phyloP scores from a whole-genome alignment of 2,888 invertebrate genomes.

The Yponomeuta evonymella region DNA sequence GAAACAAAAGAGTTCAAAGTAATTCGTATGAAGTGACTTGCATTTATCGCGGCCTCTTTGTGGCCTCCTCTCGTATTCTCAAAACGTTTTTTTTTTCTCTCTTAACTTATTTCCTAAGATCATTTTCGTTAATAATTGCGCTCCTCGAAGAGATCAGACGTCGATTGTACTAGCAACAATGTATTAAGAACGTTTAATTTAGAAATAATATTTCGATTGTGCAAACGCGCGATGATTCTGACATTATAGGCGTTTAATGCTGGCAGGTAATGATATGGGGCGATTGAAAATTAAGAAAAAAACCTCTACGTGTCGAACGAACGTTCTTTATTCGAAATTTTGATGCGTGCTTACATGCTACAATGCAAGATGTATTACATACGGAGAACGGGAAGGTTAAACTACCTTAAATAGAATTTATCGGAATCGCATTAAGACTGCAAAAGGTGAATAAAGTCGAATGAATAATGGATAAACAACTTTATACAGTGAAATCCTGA shows the following conservation, averaged over 20 bases:
- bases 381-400: constrained; percentile 6
- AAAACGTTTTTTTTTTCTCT: constrained; percentile 56
- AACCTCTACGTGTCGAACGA: constrained; percentile 1
- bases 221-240: constrained; percentile 25
- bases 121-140: constrained; percentile 65
- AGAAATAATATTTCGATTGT: constrained; percentile 35
- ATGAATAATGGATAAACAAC: constrained; percentile 68
- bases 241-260: constrained; percentile 20
- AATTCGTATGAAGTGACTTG: constrained; percentile 75
- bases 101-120: constrained; percentile 40
- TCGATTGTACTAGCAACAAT: constrained; percentile 38
- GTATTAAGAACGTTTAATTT: constrained; percentile 35
- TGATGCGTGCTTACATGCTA: background rate
- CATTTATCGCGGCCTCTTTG: constrained; percentile 53
- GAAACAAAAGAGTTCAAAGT: constrained; percentile 59
- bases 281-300: constrained; percentile 29
- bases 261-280: constrained; percentile 40
- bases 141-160: constrained; percentile 37
- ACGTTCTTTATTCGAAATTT: constrained; percentile 3
- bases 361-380: constrained; percentile 2
- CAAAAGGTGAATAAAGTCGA: constrained; percentile 43
- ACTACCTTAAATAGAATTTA: constrained; percentile 21
- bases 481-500: constrained; percentile 56
- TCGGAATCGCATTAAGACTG: constrained; percentile 21
- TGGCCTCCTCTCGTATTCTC: constrained; percentile 53